Conservation (phyloP, 2,797 vertebrate species). For the Centropyge bicolor region DNA sequence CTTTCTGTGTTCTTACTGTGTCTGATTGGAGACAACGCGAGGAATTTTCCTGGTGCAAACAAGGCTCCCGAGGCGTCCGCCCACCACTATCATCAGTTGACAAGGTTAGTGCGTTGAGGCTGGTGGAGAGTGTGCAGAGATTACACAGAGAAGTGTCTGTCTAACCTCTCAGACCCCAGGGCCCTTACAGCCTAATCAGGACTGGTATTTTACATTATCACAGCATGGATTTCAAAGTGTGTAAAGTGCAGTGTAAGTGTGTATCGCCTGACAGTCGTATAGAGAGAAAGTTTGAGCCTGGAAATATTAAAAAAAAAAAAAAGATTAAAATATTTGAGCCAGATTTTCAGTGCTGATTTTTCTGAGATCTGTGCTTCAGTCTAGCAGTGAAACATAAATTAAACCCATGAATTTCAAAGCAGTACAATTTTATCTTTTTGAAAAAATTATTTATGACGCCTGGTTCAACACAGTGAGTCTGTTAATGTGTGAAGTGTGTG, state of each 20-base stretch:
- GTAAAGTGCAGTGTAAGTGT: conserved; percentile 2
- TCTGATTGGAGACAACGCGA: conserved; percentile 66
- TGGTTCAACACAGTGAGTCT: conserved; percentile 6
- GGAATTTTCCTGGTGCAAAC: conserved; percentile 59
- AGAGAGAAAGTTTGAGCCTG: not conserved
- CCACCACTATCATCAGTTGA: conserved; percentile 65
- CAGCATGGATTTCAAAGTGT: conserved; percentile 26
- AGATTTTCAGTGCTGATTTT: not conserved
- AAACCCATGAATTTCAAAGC: not conserved
- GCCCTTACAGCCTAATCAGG: conserved; percentile 30
- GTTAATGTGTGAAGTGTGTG: conserved; percentile 36
- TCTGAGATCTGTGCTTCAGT: not conserved
- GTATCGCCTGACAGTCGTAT: not conserved
- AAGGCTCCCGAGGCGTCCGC: conserved; percentile 63
- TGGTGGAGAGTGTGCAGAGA: conserved; percentile 27
- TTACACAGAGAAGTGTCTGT: conserved; percentile 41
- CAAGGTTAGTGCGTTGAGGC: conserved; percentile 53
- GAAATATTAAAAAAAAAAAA: not conserved
- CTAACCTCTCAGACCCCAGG: conserved; percentile 43
- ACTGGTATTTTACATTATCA: conserved; percentile 28
- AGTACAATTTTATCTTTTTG: not conserved
- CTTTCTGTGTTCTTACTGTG: conserved; percentile 54
- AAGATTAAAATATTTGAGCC: not conserved
- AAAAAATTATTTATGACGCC: not conserved
- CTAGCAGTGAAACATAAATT: not conserved